Evolutionary conservation across 2,888 invertebrate species (phyloP), one percentile per base, ranked within the genome.

Genomic region (Neocrepidodera transversa): DNA sequence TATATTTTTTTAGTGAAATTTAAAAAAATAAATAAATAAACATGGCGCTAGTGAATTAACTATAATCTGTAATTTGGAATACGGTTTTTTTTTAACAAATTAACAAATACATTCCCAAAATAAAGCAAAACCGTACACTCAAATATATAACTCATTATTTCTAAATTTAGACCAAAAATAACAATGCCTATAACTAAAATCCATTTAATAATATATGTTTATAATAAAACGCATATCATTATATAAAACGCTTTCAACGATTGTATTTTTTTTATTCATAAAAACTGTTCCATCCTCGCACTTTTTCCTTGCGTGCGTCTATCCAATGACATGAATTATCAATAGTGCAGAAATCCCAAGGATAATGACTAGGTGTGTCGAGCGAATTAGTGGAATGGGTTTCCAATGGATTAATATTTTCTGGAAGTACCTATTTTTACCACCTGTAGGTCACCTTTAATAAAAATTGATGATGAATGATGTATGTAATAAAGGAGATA

Each of bases 301-400:
- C n/a, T 18, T 42, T 42, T 42, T 42, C 20, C 42, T 42, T 20
- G 42, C 42, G 42, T 42, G 42, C 8, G 42, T 23, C 20, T 42
- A 14, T 42, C 42, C 42, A 42, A 42, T 42, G 42, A 42, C 20
- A 42, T 42, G 20, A 42, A 20, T 42, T 42, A 42, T 18, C 20
- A 42, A 40, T 40, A 16, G 6, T 40, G 40, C 16, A 17, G 40
- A 8, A 6, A 16, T 40, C 5, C 8, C 17, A 2, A 42, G 42
- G 42, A 42, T 42, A 20, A 42, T 23, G 11, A 20, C 13, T 42
- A 20, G 42, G 42, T 42, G 42, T 42, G 42, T 42, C 42, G 42
- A 11, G 20, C 6, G 23, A 42, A 42, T 14, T 42, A 42, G 16
- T 40, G 40, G 40, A 40, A 40, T 40, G 40, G 40, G 28, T 28